Base-by-base conservation (phyloP, 1,140 invertebrate species). In the Neodiprion pinetum region DNA sequence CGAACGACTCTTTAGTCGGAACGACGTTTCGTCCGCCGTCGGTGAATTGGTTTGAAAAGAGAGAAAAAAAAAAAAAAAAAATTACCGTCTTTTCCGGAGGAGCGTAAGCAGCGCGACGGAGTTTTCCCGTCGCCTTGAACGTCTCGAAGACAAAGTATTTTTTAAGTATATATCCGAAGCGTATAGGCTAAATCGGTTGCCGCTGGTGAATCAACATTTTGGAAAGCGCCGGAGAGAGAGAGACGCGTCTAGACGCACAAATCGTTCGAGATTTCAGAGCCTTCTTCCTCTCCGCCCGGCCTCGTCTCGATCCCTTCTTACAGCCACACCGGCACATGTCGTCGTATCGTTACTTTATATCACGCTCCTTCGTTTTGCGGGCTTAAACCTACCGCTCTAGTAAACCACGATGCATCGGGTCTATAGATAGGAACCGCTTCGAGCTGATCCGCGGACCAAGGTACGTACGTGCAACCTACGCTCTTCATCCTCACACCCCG, bases 171-270 rank as follows among this genome's bases (percentile, higher is more conserved):
- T 40, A 40, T 5, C 28, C 28, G 81, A 80, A 77, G 77, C 79
- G 79, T 76, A 21, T 21, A 77, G 71, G 75, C 81, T 83, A 81
- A 82, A 82, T 81, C 77, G 74, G 80, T 82, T 79, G 2, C 73
- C 74, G 2, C 73, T 72, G 66, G 75, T 83, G 82, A 83, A 83
- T 83, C 81, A 83, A 82, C 79, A 74, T 77, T 47, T 47, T 12
- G 68, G 68, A 47, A 47, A 69, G 75, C 49, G 72, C 49, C 67
- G 75, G n/a, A 61, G 53, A 69, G 70, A 76, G 77, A 78, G 75
- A 72, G 75, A 67, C 76, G 72, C 69, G 82, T 84, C 82, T 82
- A 82, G 81, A 83, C 82, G 76, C 80, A 80, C 80, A 83, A 82
- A 83, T 83, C 81, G 74, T 70, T 72, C 72, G 12, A 71, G 65